These are phyloP conservation scores for Drosophila acutilabella DNA, from an alignment of 2,888 invertebrate species.

Conservation along the genomic window DNA sequence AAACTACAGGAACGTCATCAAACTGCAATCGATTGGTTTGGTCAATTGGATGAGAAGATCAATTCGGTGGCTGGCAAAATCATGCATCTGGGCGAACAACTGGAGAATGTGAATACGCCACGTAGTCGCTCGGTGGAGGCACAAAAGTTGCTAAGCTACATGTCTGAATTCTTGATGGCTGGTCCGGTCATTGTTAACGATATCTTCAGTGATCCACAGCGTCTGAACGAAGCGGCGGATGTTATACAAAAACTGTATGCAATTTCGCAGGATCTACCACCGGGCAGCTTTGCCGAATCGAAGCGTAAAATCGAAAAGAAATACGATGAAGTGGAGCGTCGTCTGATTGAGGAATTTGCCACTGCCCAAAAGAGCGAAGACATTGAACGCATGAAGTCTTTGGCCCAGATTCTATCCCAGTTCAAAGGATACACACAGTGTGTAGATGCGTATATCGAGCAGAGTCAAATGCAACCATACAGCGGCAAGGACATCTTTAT, in stretches of 20 bases:
- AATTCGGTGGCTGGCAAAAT: constrained; percentile 99
- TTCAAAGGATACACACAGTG: constrained; percentile 99
- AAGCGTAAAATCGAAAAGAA: constrained; percentile 94
- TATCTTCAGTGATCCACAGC: constrained; percentile 92
- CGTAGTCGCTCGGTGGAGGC: constrained; percentile 97
- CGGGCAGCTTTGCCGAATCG: constrained; percentile 93
- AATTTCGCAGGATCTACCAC: constrained; percentile 97
- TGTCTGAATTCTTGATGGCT: constrained; percentile 95
- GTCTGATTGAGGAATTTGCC: constrained; percentile 97
- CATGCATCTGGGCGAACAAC: constrained; percentile 98
- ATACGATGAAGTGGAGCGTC: constrained; percentile 95
- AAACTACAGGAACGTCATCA: constrained; percentile 95
- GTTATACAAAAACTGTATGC: constrained; percentile 98
- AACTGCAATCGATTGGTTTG: constrained; percentile 94
- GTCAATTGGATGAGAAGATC: constrained; percentile 97
- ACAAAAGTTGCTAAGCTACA: constrained; percentile 94
- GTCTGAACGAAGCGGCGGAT: constrained; percentile 97
- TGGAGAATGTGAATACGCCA: constrained; percentile 98
- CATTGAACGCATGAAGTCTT: constrained; percentile 94
- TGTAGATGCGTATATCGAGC: constrained; percentile 98
- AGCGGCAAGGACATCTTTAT: constrained; percentile 95
- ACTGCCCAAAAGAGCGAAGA: constrained; percentile 94
- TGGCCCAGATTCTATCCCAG: constrained; percentile 95
- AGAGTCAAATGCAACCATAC: constrained; percentile 96
- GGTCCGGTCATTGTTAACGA: constrained; percentile 92